Base-by-base conservation (phyloP, 2,888 invertebrate species). In the Lepidocyrtinus sp. region DNA sequence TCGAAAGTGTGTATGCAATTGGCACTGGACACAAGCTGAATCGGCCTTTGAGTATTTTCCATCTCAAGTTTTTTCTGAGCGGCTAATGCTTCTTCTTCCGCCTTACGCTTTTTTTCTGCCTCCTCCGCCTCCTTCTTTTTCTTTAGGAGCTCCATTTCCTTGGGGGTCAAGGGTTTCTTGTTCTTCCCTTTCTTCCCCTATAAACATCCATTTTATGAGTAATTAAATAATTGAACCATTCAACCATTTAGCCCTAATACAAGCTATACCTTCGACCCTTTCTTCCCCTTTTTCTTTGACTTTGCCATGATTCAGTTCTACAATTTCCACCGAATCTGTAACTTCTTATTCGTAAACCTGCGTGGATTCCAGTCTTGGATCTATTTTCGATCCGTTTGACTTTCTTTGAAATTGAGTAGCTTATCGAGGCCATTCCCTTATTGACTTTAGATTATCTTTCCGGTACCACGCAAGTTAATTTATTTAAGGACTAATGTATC, bases 91-190 rank as follows among this genome's bases (percentile, higher is more conserved):
- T 70, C 71, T n/a, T 75, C 75, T 45, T 79, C 81, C 71, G 84
- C 84, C 3, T 68, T 22, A 26, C 81, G 70, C 17, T 78, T 9
- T 2, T 74, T 70, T 45, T 84, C 84, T 26, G 62, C 21, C 26
- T 82, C 84, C 65, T 84, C 84, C 19, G 68, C 45, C 50, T 85
- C 80, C 21, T 67, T 72, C 26, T 72, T 65, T 45, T 80, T 72
- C 25, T 82, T 83, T n/a, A 77, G 82, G n/a, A 80, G 25, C 36
- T 84, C 83, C 85, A 83, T 85, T 12, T 83, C 81, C 25, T 74
- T 46, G 24, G 82, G 82, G 3, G 68, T 25, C 3, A 75, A 21
- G 0, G 73, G 70, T 26, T 72, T 69, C 59, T 75, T 75, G 15
- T 63, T 68, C 21, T 59, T 55, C 21, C 26, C 68, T 76, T 75